phyloP scores from a whole-genome alignment of 2,797 vertebrate genomes.

The Amazonetta brasiliensis region DNA sequence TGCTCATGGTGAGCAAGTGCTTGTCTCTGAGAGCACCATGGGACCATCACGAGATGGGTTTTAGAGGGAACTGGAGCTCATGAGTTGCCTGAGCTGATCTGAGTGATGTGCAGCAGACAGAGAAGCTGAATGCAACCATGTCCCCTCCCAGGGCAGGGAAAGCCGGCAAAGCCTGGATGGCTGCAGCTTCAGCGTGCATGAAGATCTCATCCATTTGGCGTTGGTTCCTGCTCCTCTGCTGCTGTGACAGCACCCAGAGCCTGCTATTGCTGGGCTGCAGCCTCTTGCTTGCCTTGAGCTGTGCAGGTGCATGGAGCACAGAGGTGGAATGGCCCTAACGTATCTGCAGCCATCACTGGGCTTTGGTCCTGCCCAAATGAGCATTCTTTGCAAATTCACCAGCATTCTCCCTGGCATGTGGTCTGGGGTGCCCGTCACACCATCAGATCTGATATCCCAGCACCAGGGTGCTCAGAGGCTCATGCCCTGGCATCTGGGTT shows the following conservation, averaged over 20 bases:
- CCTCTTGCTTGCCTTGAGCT: not conserved
- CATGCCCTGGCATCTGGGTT: not conserved
- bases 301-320: not conserved
- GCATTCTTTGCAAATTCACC: not conserved
- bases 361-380: not conserved
- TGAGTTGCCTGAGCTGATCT: rapidly evolving
- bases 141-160: not conserved
- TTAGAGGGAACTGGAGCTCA: not conserved
- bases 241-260: rapidly evolving
- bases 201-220: not conserved
- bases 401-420: rapidly evolving
- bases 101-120: rapidly evolving
- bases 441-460: not conserved
- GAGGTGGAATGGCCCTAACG: rapidly evolving
- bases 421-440: not conserved
- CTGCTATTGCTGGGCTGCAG: not conserved
- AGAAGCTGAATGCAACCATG: rapidly evolving
- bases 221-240: not conserved
- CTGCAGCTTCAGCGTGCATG: not conserved
- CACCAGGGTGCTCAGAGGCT: not conserved
- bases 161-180: not conserved
- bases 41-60: not conserved
- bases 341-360: not conserved
- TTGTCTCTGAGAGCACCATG: rapidly evolving
- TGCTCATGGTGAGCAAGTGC: not conserved